Evolutionary conservation across 2,113 vertebrate species (phyloP).

Genomic region (Xiphophorus couchianus): DNA sequence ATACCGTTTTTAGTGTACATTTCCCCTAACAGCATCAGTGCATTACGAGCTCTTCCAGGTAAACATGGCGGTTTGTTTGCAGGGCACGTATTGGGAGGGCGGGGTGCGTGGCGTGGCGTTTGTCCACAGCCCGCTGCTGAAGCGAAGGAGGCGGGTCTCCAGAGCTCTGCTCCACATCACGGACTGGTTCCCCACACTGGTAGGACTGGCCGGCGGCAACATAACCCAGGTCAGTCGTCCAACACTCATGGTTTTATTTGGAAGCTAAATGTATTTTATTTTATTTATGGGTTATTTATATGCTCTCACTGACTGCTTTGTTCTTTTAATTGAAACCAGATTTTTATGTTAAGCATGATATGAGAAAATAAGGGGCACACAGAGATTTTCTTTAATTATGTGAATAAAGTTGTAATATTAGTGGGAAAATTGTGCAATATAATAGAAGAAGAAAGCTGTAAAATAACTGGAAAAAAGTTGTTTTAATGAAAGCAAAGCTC

Average conservation of each 20-base stretch:
- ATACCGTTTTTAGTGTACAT: neutral
- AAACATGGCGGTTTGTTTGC: slow-evolving; percentile 4
- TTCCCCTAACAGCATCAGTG: neutral
- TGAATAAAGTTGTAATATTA: too few species aligned
- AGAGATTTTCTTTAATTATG: too few species aligned
- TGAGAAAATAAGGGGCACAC: too few species aligned
- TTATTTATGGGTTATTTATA: neutral
- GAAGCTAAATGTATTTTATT: neutral
- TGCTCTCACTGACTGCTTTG: neutral
- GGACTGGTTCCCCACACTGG: slow-evolving; percentile 95
- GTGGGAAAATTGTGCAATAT: too few species aligned
- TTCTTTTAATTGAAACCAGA: too few species aligned
- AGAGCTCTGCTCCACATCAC: slow-evolving; percentile 92
- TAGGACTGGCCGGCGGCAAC: slow-evolving; percentile 87
- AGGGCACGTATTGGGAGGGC: slow-evolving; percentile 95
- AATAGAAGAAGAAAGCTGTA: too few species aligned
- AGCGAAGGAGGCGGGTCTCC: slow-evolving; percentile 84
- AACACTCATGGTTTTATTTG: neutral
- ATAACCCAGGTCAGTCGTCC: slow-evolving; percentile 62
- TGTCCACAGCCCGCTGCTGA: slow-evolving; percentile 92
- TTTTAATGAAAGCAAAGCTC: too few species aligned
- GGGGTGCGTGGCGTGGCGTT: slow-evolving; percentile 92
- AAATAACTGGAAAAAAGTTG: too few species aligned
- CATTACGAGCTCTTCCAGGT: too few species aligned
- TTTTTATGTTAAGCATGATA: too few species aligned